Conservation (phyloP, 2,113 vertebrate species). For the Sebastes schlegelii region DNA sequence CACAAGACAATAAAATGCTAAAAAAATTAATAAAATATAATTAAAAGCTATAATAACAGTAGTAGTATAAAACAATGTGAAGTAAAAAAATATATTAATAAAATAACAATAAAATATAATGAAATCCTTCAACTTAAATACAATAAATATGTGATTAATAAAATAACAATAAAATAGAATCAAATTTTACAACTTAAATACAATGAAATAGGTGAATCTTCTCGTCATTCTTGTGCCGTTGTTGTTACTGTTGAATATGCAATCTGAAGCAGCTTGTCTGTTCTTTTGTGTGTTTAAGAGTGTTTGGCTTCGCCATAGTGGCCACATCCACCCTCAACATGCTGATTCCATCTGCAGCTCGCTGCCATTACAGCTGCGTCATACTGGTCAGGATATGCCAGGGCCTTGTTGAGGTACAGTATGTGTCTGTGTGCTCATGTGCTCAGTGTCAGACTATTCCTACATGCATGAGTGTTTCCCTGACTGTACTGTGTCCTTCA, state of each 20-base stretch:
- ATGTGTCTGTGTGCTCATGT: not conserved
- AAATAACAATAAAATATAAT: too few relatives aligned
- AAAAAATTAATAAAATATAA: too few relatives aligned
- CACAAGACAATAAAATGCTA: too few relatives aligned
- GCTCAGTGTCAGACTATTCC: not conserved
- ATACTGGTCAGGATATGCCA: conserved; percentile 94
- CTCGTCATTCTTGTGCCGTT: too few relatives aligned
- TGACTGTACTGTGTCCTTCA: conserved; percentile 62
- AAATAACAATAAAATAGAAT: too few relatives aligned
- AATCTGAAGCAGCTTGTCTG: conserved; percentile 26
- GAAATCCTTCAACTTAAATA: too few relatives aligned
- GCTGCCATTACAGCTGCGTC: conserved; percentile 92
- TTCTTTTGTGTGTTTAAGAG: conserved; percentile 80
- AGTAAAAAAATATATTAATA: too few relatives aligned
- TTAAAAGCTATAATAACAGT: too few relatives aligned
- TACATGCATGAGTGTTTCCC: not conserved
- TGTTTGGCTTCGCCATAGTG: conserved; percentile 95
- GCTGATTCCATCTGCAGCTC: conserved; percentile 92
- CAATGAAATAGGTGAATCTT: too few relatives aligned
- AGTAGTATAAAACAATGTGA: too few relatives aligned
- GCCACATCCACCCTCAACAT: conserved; percentile 94
- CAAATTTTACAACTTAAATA: too few relatives aligned
- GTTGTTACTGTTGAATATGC: not conserved
- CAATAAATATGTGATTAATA: too few relatives aligned
- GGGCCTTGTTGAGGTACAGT: conserved; percentile 93